Percentiles rank a stretch among this genome's conserved stretches.
These are phyloP conservation scores for Pyrgilauda ruficollis DNA, from an alignment of 2,113 vertebrate genomes.

Conservation along the genomic window DNA sequence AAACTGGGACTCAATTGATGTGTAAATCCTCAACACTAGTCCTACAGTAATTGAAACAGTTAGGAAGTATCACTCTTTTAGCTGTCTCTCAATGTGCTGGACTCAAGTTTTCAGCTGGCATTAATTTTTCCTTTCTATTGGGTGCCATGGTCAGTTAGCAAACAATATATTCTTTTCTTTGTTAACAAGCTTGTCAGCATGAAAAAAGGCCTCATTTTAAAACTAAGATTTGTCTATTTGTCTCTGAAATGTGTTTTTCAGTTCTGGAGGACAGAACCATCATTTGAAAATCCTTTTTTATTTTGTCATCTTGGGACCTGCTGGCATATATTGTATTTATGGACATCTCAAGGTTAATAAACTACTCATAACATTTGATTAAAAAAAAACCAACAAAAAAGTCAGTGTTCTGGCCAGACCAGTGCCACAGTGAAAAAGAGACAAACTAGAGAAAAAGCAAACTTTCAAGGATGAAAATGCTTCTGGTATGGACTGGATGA, in stretches of 20 bases:
- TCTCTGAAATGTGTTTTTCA: slow-evolving; percentile 33
- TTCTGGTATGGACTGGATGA: background rate
- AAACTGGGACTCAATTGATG: background rate
- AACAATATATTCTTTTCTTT: background rate
- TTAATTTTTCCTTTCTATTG: background rate
- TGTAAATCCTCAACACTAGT: background rate
- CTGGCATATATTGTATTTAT: background rate
- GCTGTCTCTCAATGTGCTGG: background rate
- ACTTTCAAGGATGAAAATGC: background rate
- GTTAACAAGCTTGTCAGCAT: background rate
- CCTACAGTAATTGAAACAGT: background rate
- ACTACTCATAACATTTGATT: background rate
- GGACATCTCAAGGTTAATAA: background rate
- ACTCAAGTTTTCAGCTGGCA: background rate
- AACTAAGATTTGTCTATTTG: slow-evolving; percentile 7
- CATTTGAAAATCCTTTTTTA: background rate
- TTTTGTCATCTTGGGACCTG: background rate
- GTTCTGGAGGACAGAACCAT: background rate
- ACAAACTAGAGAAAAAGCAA: background rate
- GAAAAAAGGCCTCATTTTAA: slow-evolving; percentile 9
- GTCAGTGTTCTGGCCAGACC: background rate
- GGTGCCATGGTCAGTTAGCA: background rate
- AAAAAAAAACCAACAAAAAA: background rate
- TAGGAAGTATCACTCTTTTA: background rate
- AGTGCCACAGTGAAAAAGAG: background rate